Base-by-base conservation (phyloP, 2,797 vertebrate genomes). In the Gymnocypris eckloni region DNA sequence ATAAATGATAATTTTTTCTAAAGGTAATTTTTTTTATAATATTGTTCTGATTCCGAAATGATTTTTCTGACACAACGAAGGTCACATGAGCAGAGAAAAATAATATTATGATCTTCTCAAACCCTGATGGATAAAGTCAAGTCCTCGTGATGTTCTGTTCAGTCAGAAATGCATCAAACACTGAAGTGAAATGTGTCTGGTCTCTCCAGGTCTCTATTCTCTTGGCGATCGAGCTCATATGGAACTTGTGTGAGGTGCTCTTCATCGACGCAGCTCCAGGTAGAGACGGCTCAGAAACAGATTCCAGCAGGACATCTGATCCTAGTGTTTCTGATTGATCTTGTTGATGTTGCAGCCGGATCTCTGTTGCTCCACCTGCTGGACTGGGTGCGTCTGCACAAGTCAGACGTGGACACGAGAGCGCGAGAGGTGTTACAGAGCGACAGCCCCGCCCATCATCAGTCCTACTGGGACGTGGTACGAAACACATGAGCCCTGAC, bases 211-310 rank as follows among this genome's bases (percentile, higher is more conserved):
- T 99, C 72, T 98, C 97, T 18, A 97, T 99, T 91, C 95, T 99
- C 64, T 95, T 98, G 89, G 98, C 97, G 0, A 95, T 97, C 86
- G 98, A 99, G 89, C 95, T 99, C 84, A 99, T 99, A 91, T 99
- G 98, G 98, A 99, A 99, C 90, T 94, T 99, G 16, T 99, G 98
- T 93, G 98, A 99, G 94, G 98, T 99, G 83, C 95, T 99, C 67
- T 99, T 98, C 91, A 97, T 99, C 16, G 98, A 99, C 84, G 96
- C 97, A 69, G 96, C 97, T 87, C 94, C 96, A 92, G 98, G 98
- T 99, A 95, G 93, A 69, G 10, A 28, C 0, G 4, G 4, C 37
- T 8, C 15, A 9, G 15, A 67, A 9, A 67, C 33, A 18, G 15
- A 67, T 66, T 33, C 13, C 2, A 33, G 13, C 25, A 66, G 61